Base-by-base conservation (phyloP, 2,888 invertebrate genomes). In the Morpho helenor region DNA sequence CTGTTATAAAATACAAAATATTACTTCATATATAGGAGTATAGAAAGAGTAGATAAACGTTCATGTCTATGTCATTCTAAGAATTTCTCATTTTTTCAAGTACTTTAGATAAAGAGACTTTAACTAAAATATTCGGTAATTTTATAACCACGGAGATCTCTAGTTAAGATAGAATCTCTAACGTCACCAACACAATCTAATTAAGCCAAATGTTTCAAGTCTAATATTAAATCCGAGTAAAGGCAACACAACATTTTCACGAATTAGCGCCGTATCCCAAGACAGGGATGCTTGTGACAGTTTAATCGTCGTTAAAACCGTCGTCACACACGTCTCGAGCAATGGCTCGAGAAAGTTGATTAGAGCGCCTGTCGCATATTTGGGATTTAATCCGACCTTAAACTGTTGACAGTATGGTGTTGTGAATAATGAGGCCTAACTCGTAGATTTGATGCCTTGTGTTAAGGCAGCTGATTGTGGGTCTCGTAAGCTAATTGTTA, bases 271-370 rank as follows among this genome's bases (percentile, higher is more conserved):
- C 65, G 65, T 65, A 77, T 65, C 61, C 60, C 64, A 53, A 60
- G 80, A 79, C 78, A 70, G 67, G 59, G 61, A 63, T 71, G 71
- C 51, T 54, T 73, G 68, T 81, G 87, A 87, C 85, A 84, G 79
- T 76, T 85, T 87, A 87, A 88, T 88, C 84, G 84, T 65, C 74
- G 72, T 73, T 84, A 78, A 83, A 83, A 72, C 85, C 80, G 80
- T 87, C 86, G 77, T 78, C 87, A 84, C 86, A 77, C 76, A 70
- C 73, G 75, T 72, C 73, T 73, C 62, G 63, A 76, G 83, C 84
- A 87, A 86, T 86, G 84, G 82, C 67, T 76, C 73, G 87, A 76
- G 83, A 86, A 88, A 88, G 85, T 88, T 87, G 87, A 88, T 88
- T 85, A 80, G 81, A 86, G 78, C 76, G 68, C 67, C 82, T 86